Conservation (phyloP, 2,888 invertebrate species). For the Ditylenchus weischeri region DNA sequence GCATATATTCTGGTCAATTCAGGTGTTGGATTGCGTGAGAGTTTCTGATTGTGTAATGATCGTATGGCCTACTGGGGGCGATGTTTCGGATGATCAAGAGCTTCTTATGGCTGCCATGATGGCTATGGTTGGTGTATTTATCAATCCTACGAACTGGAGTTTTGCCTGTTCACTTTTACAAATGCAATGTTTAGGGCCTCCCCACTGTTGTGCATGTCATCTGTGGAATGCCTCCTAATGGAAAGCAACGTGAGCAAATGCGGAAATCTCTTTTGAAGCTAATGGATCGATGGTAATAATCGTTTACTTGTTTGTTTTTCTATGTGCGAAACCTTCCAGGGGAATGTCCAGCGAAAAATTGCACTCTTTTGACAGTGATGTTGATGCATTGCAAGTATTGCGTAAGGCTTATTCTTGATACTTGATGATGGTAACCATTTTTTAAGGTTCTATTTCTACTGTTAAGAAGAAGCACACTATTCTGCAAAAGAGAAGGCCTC, state of each 20-base stretch:
- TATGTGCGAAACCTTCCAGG: background rate
- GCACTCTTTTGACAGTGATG: constrained; percentile 71
- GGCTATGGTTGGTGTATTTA: no score
- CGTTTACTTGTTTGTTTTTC: constrained; percentile 4
- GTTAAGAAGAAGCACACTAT: constrained; percentile 76
- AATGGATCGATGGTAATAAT: constrained; percentile 41
- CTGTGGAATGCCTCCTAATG: constrained; percentile 42
- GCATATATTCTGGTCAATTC: no score
- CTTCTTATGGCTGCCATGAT: constrained; percentile 44
- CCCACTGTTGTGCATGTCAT: constrained; percentile 63
- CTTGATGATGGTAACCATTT: no score
- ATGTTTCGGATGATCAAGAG: constrained; percentile 40
- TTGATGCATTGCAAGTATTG: constrained; percentile 70
- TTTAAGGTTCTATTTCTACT: constrained; percentile 68
- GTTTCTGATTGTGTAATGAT: constrained; percentile 80
- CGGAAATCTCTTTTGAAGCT: constrained; percentile 40
- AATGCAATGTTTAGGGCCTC: constrained; percentile 56
- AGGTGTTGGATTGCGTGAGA: constrained; percentile 50
- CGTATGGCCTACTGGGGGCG: constrained; percentile 64
- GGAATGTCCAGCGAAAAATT: constrained; percentile 70
- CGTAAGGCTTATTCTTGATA: constrained; percentile 54
- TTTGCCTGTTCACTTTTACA: no score
- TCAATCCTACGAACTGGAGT: no score
- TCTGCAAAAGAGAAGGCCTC: constrained; percentile 76
- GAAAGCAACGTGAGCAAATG: constrained; percentile 47